Conservation (phyloP, 1,140 invertebrate species). For the Maniola jurtina region DNA sequence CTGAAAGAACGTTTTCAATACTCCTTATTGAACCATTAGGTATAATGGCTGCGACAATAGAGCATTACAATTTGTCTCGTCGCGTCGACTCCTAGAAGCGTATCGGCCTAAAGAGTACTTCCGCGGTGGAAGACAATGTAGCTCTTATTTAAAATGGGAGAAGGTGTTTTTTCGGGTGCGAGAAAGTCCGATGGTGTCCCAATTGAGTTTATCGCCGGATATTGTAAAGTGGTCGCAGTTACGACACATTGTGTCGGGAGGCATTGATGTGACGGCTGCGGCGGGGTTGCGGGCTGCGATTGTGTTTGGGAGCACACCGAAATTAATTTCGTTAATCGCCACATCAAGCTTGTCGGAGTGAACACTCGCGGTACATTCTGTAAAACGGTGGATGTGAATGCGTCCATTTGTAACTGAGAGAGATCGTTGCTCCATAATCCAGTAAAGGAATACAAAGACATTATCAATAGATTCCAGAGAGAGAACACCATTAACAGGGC, state of each 20-base stretch:
- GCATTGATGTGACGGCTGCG: conserved; percentile 50
- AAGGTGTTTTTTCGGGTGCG: conserved; percentile 46
- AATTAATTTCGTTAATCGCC: conserved; percentile 48
- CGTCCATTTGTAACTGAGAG: conserved; percentile 14
- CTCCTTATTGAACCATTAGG: conserved; percentile 71
- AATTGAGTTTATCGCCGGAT: conserved; percentile 72
- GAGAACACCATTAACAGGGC: too few relatives aligned
- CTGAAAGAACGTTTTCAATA: conserved; percentile 73
- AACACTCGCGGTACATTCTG: conserved; percentile 19
- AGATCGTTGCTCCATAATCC: not conserved
- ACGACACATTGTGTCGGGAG: conserved; percentile 55
- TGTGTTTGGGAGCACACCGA: conserved; percentile 40
- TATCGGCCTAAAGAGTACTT: conserved; percentile 35
- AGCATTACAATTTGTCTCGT: conserved; percentile 72
- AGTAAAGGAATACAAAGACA: too few relatives aligned
- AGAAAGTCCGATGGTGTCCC: conserved; percentile 41
- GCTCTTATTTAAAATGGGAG: conserved; percentile 44
- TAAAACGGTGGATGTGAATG: conserved; percentile 19
- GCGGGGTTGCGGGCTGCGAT: conserved; percentile 36
- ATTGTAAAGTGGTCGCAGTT: conserved; percentile 71
- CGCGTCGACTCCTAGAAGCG: conserved; percentile 35
- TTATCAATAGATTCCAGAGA: too few relatives aligned
- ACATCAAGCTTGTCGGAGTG: conserved; percentile 32
- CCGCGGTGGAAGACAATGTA: conserved; percentile 44
- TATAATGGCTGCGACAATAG: conserved; percentile 73